Percentiles rank a stretch among this genome's conserved stretches.
Conservation (phyloP, 1,140 invertebrate genomes). For the Euschistus heros region DNA sequence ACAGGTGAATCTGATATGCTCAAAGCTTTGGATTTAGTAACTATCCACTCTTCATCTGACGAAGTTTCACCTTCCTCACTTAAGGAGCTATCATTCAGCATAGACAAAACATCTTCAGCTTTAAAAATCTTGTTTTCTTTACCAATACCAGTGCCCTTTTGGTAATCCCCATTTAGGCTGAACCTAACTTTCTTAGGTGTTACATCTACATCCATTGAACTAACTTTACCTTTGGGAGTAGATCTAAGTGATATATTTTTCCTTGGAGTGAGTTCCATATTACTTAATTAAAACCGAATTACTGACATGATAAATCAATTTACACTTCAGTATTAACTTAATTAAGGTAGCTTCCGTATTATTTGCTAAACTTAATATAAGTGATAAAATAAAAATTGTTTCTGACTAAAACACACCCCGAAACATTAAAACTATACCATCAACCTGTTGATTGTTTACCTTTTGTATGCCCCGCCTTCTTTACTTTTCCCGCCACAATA, state of each 20-base stretch:
- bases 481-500: too few species aligned
- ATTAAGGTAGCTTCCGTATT: too few species aligned
- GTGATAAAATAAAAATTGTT: too few species aligned
- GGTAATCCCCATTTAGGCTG: background rate
- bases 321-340: too few species aligned
- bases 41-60: conserved; percentile 7
- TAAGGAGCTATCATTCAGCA: conserved; percentile 3
- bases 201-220: background rate
- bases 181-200: background rate
- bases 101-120: background rate
- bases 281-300: too few species aligned
- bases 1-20: background rate
- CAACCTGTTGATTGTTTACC: too few species aligned
- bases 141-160: background rate
- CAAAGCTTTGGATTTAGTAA: background rate
- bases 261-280: background rate
- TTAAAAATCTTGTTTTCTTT: background rate
- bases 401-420: too few species aligned
- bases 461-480: too few species aligned
- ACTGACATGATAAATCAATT: too few species aligned
- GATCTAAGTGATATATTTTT: background rate
- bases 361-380: too few species aligned
- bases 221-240: background rate
- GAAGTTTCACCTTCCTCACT: background rate
- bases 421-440: too few species aligned